Evolutionary conservation across 2,888 invertebrate species (phyloP).

Genomic region (Acrobasis suavella): DNA sequence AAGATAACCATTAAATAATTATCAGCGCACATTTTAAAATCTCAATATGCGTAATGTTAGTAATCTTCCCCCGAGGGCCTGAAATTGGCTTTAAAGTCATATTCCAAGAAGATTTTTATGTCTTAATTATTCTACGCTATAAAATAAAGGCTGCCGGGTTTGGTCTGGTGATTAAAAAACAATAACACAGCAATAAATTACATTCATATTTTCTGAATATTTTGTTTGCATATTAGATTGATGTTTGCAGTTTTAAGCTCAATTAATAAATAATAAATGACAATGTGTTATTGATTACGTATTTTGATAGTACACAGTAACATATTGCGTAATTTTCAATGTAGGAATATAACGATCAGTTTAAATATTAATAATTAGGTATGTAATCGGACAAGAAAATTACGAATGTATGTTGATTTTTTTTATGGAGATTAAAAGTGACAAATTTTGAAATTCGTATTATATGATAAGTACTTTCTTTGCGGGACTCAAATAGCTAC

Average conservation of each 20-base stretch:
- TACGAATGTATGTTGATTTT: no score
- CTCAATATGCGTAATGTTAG: constrained; percentile 16
- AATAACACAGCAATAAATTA: constrained; percentile 57
- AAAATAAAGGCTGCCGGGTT: constrained; percentile 41
- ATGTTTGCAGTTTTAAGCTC: background rate
- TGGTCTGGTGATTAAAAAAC: constrained; percentile 53
- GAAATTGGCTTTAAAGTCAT: constrained; percentile 5
- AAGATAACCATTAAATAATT: constrained; percentile 12
- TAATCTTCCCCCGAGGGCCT: constrained; percentile 8
- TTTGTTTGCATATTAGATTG: background rate
- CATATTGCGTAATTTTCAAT: no score
- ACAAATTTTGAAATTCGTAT: no score
- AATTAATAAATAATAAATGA: background rate
- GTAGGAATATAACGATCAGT: no score
- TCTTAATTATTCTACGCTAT: constrained; percentile 55
- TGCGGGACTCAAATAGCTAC: no score
- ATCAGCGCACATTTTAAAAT: constrained; percentile 13
- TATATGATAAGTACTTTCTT: no score
- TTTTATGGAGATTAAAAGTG: no score
- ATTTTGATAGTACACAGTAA: no score
- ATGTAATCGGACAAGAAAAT: no score
- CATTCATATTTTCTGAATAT: constrained; percentile 49
- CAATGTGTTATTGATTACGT: background rate
- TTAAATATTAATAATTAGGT: no score
- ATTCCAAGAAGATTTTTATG: constrained; percentile 54